A percentile compares a stretch with the other conserved stretches of the same genome.
These are phyloP conservation scores for Elanoides forficatus DNA, from an alignment of 2,113 vertebrate genomes.

Conservation along the genomic window DNA sequence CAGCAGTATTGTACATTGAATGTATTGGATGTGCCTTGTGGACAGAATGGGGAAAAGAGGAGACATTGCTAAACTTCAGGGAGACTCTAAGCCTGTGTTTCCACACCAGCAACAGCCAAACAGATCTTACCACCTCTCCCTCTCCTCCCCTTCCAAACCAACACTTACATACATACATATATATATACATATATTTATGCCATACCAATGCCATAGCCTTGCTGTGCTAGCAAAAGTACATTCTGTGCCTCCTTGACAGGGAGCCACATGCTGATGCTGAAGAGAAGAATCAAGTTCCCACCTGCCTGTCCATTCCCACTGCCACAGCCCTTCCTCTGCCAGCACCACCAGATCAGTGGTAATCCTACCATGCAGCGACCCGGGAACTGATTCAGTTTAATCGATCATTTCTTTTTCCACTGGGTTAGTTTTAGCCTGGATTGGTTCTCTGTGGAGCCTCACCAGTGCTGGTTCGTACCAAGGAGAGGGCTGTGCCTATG, in stretches of 20 bases:
- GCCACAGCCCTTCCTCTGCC: not conserved
- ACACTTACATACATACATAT: not conserved
- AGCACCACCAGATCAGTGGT: not conserved
- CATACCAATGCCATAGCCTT: not conserved
- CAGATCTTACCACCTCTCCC: not conserved
- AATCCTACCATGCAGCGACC: not conserved
- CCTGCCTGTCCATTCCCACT: not conserved
- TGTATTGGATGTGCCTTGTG: not conserved
- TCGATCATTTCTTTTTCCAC: not conserved
- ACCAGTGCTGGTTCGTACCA: not conserved
- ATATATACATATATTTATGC: not conserved
- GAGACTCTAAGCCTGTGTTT: not conserved
- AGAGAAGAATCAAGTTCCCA: not conserved
- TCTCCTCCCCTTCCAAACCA: not conserved
- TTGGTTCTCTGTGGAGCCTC: not conserved
- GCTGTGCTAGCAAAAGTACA: not conserved
- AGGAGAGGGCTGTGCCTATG: not conserved
- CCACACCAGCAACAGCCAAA: not conserved
- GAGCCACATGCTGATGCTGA: not conserved
- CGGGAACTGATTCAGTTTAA: not conserved
- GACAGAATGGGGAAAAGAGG: not conserved
- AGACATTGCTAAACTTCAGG: not conserved
- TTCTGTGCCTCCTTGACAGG: not conserved
- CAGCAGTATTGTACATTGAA: rapidly evolving
- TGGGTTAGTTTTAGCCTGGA: not conserved